Evolutionary conservation across 2,113 vertebrate genomes (phyloP), one percentile per base, ranked within the genome.

Genomic region (Eudyptes chrysolophus): DNA sequence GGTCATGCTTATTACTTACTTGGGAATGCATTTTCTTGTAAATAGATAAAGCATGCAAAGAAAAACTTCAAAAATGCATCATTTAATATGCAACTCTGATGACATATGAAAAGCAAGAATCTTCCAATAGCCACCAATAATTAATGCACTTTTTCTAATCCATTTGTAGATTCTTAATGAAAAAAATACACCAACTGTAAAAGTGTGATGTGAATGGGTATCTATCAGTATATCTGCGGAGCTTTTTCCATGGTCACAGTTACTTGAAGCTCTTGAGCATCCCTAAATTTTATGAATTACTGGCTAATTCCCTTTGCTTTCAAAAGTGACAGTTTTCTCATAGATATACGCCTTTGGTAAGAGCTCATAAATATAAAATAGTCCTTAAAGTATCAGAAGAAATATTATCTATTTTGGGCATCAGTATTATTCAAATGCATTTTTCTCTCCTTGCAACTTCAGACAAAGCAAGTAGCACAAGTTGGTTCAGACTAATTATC

Each of bases 1-100:
- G 34, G 42, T 84, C 38, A 9, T 54, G 80, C 72, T 74, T 89
- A 42, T 62, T 76, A 42, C 74, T 92, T 96, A 87, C 87, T 87
- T 55, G 78, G 62, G 82, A 96, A 86, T 97, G 95, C 38, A 22
- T 92, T 95, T 96, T 70, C 60, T 83, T 95, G 92, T 97, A 89
- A 66, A 92, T 88, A 85, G 76, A 69, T 69, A 75, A 90, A 94
- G 96, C 97, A 96, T 95, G 92, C 66, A 58, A 86, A 87, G 80
- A 61, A 30, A 4, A n/a, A 46, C 20, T 83, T 96, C 11, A 61
- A 51, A 75, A 96, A 66, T 66, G 46, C 40, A 15, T 92, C 42
- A 55, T 70, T 83, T 84, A 48, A 27, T 84, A 68, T 70, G 78
- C 69, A 90, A 32, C 46, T 95, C 32, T 52, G 66, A 78, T 49